Base-by-base conservation (phyloP, 37 sponge, comb jelly and placozoan species). In the Tethya wilhelma region DNA sequence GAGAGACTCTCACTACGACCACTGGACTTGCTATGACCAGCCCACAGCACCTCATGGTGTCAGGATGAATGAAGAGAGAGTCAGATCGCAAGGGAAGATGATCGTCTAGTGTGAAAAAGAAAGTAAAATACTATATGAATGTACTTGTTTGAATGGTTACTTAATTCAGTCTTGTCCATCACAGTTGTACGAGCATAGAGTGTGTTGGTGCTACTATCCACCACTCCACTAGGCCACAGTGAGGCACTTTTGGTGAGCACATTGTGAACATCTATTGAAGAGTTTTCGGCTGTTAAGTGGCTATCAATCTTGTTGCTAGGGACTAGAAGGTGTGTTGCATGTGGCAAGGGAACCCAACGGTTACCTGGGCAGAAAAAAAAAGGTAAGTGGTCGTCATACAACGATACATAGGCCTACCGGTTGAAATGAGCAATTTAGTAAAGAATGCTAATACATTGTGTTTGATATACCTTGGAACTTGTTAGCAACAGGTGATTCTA, bases 21-120 rank as follows among this genome's bases (percentile, higher is more conserved):
- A 90, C 73, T 2, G 77, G 64, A 26, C 79, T 63, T 20, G 59
- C 71, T 29, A 91, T 83, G 33, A 44, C 73, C 31, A 91, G 19
- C 0, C 82, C 87, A 68, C 83, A 74, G 29, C 26, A 31, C 43
- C 29, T 55, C 87, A 91, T 91, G 49, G 81, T 78, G 28, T 86
- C 87, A 41, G 91, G 91, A 65, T 91, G 77, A 39, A 86, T 44
- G 38, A 77, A 75, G 20, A 91, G 59, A 22, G 44, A 56, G 56
- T 86, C 74, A 71, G 37, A 25, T 20, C 66, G 57, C n/a, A 41
- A 41, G 0, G 85, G 85, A 11, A 85, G 23, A 26, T 81, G 73
- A 42, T 45, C 73, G 30, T 73, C 82, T 81, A 71, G 4, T 39
- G 42, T 17, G 9, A 71, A 11, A 2, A 67, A 67, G 8, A 5